Conservation (phyloP, 2,888 invertebrate species). For the Prosopocoilus inquinatus region DNA sequence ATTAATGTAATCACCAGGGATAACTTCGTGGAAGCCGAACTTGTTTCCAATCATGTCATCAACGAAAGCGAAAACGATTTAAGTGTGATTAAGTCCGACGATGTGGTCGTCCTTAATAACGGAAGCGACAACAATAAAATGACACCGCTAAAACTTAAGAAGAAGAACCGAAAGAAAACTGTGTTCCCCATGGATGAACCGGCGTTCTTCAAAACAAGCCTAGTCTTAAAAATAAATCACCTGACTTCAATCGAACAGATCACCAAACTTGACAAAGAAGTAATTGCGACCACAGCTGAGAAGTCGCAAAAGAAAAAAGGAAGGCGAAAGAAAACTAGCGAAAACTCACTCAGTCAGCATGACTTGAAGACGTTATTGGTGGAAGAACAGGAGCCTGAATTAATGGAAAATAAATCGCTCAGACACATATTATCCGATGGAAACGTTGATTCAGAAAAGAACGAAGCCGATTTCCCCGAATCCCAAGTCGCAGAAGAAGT, state of each 20-base stretch:
- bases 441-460: neutral
- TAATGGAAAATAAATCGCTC: conserved; percentile 35
- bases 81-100: neutral
- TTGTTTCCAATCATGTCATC: neutral
- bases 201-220: too few relatives aligned
- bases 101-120: too few relatives aligned
- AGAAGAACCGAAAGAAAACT: too few relatives aligned
- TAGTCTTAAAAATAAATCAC: too few relatives aligned
- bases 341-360: conserved; percentile 1
- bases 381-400: conserved; percentile 32
- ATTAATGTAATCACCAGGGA: conserved; percentile 8
- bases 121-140: neutral
- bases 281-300: too few relatives aligned
- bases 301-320: neutral
- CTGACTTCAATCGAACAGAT: too few relatives aligned
- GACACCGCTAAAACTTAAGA: conserved; percentile 3
- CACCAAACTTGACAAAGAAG: too few relatives aligned
- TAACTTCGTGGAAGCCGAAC: neutral
- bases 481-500: neutral
- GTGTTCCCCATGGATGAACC: too few relatives aligned
- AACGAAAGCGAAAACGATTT: conserved; percentile 10
- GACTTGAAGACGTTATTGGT: conserved; percentile 14
- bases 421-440: neutral
- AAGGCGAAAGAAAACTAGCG: conserved; percentile 5
- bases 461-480: neutral